These are phyloP conservation scores for Telenomus remus DNA, from an alignment of 1,140 invertebrate genomes.

Conservation along the genomic window DNA sequence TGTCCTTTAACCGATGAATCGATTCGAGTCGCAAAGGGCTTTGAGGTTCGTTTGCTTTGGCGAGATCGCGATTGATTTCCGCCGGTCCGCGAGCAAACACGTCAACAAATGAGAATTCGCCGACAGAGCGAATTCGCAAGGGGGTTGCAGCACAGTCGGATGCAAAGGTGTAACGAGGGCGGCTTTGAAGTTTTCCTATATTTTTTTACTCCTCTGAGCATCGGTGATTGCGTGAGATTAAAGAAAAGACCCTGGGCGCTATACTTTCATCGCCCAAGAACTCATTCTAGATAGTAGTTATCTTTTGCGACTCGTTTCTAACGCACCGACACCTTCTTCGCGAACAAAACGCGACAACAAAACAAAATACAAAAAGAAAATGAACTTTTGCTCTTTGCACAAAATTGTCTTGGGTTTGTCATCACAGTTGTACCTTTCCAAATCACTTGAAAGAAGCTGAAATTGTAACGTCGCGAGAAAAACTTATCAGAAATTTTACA, in stretches of 20 bases:
- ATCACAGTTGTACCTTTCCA: no score
- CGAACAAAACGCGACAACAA: constrained; percentile 21
- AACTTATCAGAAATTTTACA: no score
- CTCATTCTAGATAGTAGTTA: constrained; percentile 56
- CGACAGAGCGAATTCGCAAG: constrained; percentile 18
- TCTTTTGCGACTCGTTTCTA: constrained; percentile 24
- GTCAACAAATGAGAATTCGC: constrained; percentile 35
- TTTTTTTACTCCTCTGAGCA: constrained; percentile 37
- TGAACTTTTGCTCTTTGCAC: not conserved
- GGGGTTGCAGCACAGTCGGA: constrained; percentile 32
- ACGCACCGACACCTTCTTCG: constrained; percentile 21
- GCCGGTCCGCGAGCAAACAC: constrained; percentile 1
- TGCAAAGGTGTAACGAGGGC: constrained; percentile 54
- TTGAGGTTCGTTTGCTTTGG: constrained; percentile 49
- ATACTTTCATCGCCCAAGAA: constrained; percentile 53
- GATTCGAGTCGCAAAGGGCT: constrained; percentile 23
- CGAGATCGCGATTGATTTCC: constrained; percentile 40
- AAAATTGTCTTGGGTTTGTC: no score
- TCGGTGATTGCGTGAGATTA: constrained; percentile 59
- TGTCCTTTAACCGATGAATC: constrained; percentile 36
- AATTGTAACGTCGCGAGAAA: no score
- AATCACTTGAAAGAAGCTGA: no score
- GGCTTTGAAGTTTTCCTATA: constrained; percentile 49
- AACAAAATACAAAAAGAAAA: not conserved
- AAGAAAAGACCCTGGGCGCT: constrained; percentile 52